Evolutionary conservation across 1,140 invertebrate genomes (phyloP).

Genomic region (Holotrichia oblita): DNA sequence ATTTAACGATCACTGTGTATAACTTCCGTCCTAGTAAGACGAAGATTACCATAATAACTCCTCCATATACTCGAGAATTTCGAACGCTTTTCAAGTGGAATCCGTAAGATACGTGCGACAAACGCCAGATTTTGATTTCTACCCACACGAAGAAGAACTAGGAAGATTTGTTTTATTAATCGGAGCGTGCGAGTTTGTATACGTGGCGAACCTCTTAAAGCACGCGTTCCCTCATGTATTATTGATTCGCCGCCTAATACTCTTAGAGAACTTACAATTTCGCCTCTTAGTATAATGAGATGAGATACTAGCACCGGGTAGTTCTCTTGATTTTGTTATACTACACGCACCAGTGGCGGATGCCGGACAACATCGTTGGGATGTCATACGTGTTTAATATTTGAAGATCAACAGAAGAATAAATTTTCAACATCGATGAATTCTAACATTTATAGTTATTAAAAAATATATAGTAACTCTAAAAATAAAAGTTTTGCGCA

Average conservation of each 20-base stretch:
- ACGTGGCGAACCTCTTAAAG: background rate
- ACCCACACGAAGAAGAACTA: background rate
- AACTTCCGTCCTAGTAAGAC: background rate
- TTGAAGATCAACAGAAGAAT: too few species aligned
- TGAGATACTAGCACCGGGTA: background rate
- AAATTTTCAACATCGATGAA: too few species aligned
- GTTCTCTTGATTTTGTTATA: background rate
- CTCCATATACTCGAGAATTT: background rate
- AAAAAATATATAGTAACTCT: too few species aligned
- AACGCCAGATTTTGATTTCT: background rate
- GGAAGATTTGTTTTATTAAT: constrained; percentile 14
- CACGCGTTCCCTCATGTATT: constrained; percentile 25
- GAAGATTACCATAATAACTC: constrained; percentile 13
- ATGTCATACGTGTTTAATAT: too few species aligned
- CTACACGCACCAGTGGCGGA: background rate
- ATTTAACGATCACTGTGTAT: background rate
- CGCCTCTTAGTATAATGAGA: constrained; percentile 4
- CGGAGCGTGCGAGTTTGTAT: background rate
- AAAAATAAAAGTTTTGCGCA: too few species aligned
- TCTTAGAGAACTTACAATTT: constrained; percentile 27
- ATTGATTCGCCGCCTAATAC: constrained; percentile 26
- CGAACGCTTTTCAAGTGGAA: background rate
- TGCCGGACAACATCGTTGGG: too few species aligned
- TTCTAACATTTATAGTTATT: too few species aligned
- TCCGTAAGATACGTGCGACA: background rate